Conservation (phyloP, 2,113 vertebrate species). For the Manacus vitellinus region DNA sequence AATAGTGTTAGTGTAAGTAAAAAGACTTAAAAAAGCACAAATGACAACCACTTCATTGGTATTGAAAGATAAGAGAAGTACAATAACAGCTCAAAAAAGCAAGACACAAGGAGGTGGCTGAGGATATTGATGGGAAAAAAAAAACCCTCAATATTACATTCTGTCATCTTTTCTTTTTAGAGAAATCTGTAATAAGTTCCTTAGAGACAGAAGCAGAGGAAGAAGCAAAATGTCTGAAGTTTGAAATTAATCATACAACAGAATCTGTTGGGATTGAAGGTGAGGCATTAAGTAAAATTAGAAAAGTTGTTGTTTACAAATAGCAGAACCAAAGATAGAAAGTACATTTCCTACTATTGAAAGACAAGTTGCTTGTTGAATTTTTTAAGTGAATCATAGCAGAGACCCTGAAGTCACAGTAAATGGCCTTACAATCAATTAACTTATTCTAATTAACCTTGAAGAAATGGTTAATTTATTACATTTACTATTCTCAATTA, state of each 20-base stretch:
- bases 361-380: neutral
- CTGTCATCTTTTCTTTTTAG: neutral
- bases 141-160: neutral
- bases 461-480: conserved; percentile 1
- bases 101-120: neutral
- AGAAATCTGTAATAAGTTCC: neutral
- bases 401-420: neutral
- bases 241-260: neutral
- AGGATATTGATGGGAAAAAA: neutral
- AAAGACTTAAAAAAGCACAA: neutral
- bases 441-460: conserved; percentile 3
- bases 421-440: neutral
- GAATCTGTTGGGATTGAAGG: neutral
- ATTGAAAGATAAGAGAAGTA: neutral
- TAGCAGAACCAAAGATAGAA: neutral
- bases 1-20: neutral
- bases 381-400: neutral
- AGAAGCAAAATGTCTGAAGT: neutral
- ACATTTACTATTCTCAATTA: neutral
- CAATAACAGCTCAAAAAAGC: neutral
- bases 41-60: neutral
- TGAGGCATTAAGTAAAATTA: neutral
- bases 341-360: neutral
- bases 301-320: neutral
- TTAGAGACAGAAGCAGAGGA: neutral